phyloP scores from a whole-genome alignment of 2,888 invertebrate species.

The Ramazzottius varieornatus region DNA sequence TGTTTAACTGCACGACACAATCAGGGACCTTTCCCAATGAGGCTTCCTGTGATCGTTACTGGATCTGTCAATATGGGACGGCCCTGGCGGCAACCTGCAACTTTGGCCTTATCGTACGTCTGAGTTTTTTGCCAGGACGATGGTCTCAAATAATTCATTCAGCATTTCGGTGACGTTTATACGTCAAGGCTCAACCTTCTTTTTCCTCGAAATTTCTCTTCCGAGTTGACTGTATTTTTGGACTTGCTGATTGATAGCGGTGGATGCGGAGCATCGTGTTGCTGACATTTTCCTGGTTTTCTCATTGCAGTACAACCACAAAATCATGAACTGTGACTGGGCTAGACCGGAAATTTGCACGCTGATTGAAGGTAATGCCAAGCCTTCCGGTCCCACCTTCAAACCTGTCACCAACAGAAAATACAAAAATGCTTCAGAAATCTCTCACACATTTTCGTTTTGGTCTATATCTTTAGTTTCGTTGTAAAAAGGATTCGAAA shows the following conservation, averaged over 20 bases:
- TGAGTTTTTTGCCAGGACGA: not conserved
- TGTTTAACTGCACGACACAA: not conserved
- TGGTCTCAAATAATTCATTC: too few species aligned
- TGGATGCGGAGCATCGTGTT: too few species aligned
- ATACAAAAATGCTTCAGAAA: too few species aligned
- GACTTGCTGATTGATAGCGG: not conserved
- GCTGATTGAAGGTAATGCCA: not conserved
- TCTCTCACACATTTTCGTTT: too few species aligned
- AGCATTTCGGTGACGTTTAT: too few species aligned
- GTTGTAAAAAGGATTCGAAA: too few species aligned
- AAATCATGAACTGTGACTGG: not conserved
- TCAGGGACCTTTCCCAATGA: not conserved
- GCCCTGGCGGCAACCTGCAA: not conserved
- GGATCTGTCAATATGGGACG: not conserved
- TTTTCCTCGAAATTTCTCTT: too few species aligned
- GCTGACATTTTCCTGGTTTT: too few species aligned
- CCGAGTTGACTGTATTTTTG: not conserved
- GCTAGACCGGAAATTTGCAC: slow-evolving; percentile 2
- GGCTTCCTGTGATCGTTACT: not conserved
- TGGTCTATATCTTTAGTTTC: too few species aligned
- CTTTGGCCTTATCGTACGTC: not conserved
- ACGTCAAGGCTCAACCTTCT: too few species aligned
- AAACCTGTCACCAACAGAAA: too few species aligned
- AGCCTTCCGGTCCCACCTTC: too few species aligned
- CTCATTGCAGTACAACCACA: not conserved